phyloP scores from a whole-genome alignment of 2,797 vertebrate species.

The Clamator glandarius region DNA sequence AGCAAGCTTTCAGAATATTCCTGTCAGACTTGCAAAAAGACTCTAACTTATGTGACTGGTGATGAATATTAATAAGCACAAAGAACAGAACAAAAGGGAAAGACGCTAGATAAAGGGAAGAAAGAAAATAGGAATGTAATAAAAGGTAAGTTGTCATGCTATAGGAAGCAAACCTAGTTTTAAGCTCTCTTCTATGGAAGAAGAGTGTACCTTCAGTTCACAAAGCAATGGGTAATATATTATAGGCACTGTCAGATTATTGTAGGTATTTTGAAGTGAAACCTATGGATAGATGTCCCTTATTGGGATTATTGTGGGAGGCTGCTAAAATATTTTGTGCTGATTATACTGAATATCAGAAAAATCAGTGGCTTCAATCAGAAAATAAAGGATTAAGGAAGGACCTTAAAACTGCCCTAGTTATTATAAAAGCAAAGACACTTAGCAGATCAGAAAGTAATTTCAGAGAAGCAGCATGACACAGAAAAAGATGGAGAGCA shows the following conservation, averaged over 20 bases:
- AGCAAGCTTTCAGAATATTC: not conserved
- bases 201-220: not conserved
- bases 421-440: not conserved
- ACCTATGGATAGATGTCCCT: not conserved
- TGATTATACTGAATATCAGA: not conserved
- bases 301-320: not conserved
- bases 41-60: not conserved
- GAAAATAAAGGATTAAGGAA: not conserved
- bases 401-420: not conserved
- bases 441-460: not conserved
- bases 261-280: not conserved
- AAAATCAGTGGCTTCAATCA: not conserved
- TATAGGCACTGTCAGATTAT: not conserved
- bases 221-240: not conserved
- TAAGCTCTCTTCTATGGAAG: not conserved
- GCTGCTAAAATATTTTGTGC: not conserved
- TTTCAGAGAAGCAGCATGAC: not conserved
- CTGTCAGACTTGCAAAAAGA: not conserved
- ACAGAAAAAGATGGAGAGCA: not conserved
- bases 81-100: not conserved
- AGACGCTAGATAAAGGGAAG: not conserved
- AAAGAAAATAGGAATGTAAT: not conserved
- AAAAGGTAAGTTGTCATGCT: not conserved
- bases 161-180: not conserved
- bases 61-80: not conserved